A percentile compares a stretch with the other conserved stretches of the same genome.
Evolutionary conservation across 2,888 invertebrate genomes (phyloP).

Genomic region (Seira sanloemensis): DNA sequence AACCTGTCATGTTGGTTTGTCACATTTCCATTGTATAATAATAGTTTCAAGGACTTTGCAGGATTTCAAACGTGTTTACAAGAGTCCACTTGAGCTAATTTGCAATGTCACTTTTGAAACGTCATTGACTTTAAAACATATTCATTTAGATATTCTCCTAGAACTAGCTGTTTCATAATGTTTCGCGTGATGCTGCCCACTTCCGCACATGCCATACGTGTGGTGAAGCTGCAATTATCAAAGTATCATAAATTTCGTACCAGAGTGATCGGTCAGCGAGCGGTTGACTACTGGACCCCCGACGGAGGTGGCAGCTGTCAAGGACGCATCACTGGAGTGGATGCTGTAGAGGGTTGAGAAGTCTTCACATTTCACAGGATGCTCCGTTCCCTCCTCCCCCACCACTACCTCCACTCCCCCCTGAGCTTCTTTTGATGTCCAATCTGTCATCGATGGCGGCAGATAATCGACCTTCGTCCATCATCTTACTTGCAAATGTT

Average conservation of each 20-base stretch:
- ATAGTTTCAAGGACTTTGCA: not conserved
- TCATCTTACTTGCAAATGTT: conserved; percentile 68
- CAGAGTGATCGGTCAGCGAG: conserved; percentile 72
- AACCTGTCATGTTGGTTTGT: not conserved
- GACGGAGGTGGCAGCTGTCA: conserved; percentile 70
- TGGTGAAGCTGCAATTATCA: no score
- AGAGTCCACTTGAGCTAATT: conserved; percentile 41
- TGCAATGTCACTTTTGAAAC: conserved; percentile 44
- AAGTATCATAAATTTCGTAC: no score
- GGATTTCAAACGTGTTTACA: not conserved
- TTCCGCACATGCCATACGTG: no score
- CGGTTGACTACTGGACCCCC: conserved; percentile 75
- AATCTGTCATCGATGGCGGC: conserved; percentile 69
- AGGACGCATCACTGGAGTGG: conserved; percentile 75
- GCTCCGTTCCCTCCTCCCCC: conserved; percentile 73
- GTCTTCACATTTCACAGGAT: conserved; percentile 83
- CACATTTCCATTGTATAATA: no score
- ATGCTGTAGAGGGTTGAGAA: conserved; percentile 90
- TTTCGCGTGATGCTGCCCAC: no score
- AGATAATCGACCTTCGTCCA: conserved; percentile 71
- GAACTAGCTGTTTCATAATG: not conserved
- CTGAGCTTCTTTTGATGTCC: conserved; percentile 69
- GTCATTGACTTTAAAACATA: conserved; percentile 32
- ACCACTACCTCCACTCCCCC: conserved; percentile 71
- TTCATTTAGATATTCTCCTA: not conserved